Conservation (phyloP, 2,888 invertebrate species). For the Tetramorium bicarinatum region DNA sequence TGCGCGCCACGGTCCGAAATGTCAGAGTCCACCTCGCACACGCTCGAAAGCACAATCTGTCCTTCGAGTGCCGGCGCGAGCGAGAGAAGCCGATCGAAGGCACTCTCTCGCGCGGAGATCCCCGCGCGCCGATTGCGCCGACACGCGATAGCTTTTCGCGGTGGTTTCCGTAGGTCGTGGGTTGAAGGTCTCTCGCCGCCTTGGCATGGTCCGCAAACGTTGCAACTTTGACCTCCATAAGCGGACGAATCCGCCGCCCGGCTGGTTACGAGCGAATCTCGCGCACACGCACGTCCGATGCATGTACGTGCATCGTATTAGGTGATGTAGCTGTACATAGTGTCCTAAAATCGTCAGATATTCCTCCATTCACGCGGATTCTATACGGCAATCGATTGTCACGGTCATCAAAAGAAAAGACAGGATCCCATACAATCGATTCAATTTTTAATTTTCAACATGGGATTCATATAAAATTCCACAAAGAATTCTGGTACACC, state of each 20-base stretch:
- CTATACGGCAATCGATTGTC: neutral
- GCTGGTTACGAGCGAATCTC: constrained; percentile 34
- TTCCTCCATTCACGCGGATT: neutral
- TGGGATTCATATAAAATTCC: neutral
- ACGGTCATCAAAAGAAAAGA: neutral
- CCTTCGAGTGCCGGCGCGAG: constrained; percentile 68
- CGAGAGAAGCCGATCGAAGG: constrained; percentile 64
- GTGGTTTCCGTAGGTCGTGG: constrained; percentile 73
- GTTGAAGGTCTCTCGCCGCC: constrained; percentile 74
- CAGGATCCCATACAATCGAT: neutral
- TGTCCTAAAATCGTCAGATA: neutral
- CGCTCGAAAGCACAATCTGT: constrained; percentile 68
- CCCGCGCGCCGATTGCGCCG: constrained; percentile 59
- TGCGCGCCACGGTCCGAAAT: constrained; percentile 27
- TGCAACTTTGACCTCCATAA: constrained; percentile 59
- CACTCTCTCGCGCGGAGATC: constrained; percentile 55
- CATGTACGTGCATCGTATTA: neutral
- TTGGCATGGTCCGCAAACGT: constrained; percentile 44
- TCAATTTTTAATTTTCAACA: neutral
- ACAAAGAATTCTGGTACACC: neutral
- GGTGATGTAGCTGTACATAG: neutral
- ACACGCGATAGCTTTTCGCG: constrained; percentile 76
- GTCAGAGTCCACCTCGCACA: constrained; percentile 31
- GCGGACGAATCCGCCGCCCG: constrained; percentile 27
- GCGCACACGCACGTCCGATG: neutral